These are phyloP conservation scores for Melanchra persicariae DNA, from an alignment of 2,888 invertebrate species.

Conservation along the genomic window DNA sequence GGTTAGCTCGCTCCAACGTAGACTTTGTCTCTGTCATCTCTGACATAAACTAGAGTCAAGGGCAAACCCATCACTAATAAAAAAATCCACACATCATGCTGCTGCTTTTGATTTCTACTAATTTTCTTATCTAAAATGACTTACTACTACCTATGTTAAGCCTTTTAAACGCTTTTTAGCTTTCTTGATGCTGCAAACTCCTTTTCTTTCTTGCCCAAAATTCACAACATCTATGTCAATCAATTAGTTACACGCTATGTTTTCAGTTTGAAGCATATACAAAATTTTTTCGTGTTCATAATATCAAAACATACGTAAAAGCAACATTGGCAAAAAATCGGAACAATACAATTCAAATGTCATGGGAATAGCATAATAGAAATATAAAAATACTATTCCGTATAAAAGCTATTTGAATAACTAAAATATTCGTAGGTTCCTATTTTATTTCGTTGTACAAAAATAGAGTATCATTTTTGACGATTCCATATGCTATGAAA, in stretches of 20 bases:
- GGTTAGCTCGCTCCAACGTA: too few relatives aligned
- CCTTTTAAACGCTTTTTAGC: neutral
- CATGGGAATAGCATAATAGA: constrained; percentile 28
- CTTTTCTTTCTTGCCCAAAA: too few relatives aligned
- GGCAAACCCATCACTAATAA: too few relatives aligned
- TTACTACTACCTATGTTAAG: too few relatives aligned
- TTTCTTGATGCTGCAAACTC: neutral
- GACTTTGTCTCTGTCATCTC: too few relatives aligned
- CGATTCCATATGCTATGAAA: neutral
- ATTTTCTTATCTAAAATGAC: too few relatives aligned
- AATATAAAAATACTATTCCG: constrained; percentile 37
- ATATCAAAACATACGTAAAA: neutral
- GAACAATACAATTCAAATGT: constrained; percentile 8
- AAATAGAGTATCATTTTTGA: neutral
- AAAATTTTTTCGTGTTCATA: neutral
- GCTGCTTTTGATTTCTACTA: too few relatives aligned
- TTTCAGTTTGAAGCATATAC: neutral
- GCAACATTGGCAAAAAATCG: neutral
- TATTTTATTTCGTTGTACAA: constrained; percentile 24
- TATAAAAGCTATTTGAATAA: constrained; percentile 54
- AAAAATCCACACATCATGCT: too few relatives aligned
- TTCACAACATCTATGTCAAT: too few relatives aligned
- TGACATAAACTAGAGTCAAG: too few relatives aligned
- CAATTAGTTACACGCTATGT: neutral
- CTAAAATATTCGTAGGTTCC: constrained; percentile 2